Conservation (phyloP, 1,140 invertebrate species). For the Drosophila truncata region DNA sequence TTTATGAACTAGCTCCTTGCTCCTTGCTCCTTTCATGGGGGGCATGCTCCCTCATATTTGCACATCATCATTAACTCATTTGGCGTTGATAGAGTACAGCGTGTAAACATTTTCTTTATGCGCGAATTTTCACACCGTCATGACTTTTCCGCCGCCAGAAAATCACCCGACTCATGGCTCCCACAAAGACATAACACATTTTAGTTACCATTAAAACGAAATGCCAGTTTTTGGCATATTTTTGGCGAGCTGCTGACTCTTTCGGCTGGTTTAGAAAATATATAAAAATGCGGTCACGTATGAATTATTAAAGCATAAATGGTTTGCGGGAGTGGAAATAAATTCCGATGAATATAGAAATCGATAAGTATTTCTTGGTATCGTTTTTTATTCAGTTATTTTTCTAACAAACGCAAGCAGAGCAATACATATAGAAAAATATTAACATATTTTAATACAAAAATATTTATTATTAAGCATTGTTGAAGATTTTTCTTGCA, state of each 20-base stretch:
- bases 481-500: neutral
- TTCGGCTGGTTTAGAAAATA: constrained; percentile 9
- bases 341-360: neutral
- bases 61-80: constrained; percentile 80
- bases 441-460: too few relatives aligned
- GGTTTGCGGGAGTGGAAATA: neutral
- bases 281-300: constrained; percentile 15
- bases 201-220: constrained; percentile 21
- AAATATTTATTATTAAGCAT: neutral
- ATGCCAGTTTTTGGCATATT: constrained; percentile 16
- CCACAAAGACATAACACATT: constrained; percentile 31
- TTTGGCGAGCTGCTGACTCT: constrained; percentile 8
- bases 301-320: constrained; percentile 25
- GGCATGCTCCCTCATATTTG: constrained; percentile 57
- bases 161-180: constrained; percentile 33
- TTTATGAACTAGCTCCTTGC: constrained; percentile 23
- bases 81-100: constrained; percentile 74
- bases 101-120: constrained; percentile 70
- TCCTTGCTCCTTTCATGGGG: constrained; percentile 20
- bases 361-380: constrained; percentile 1
- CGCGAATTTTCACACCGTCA: constrained; percentile 64
- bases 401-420: neutral
- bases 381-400: neutral
- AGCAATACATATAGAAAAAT: neutral
- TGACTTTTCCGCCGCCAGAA: constrained; percentile 43